Evolutionary conservation across 1,140 invertebrate genomes (phyloP).

Genomic region (Drosophila aff.): DNA sequence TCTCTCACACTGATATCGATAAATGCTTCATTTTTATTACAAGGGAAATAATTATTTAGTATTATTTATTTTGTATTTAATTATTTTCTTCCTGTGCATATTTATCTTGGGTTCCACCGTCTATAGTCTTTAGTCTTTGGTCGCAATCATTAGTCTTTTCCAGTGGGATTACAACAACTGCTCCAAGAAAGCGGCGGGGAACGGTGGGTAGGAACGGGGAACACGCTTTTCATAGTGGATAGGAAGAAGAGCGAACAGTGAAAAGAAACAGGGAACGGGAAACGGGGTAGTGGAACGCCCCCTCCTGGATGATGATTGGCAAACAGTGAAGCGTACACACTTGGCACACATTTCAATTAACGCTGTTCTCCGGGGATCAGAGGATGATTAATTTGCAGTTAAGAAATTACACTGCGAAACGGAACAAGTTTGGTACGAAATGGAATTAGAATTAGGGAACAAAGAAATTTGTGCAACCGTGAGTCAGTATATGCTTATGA

Average conservation of each 20-base stretch:
- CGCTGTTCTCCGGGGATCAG: constrained; percentile 14
- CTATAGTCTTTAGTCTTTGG: constrained; percentile 28
- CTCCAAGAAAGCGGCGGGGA: background rate
- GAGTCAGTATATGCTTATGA: too few species aligned
- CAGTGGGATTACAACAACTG: constrained; percentile 14
- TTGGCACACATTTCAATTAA: constrained; percentile 73
- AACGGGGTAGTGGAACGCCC: constrained; percentile 5
- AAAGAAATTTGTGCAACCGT: too few species aligned
- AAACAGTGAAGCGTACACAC: constrained; percentile 30
- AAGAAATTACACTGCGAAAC: background rate
- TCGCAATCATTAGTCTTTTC: constrained; percentile 62
- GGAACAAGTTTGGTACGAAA: too few species aligned
- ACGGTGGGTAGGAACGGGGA: background rate
- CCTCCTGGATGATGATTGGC: constrained; percentile 2
- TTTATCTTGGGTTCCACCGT: constrained; percentile 8
- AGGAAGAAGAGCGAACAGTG: background rate
- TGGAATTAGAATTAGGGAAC: too few species aligned
- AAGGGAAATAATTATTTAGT: too few species aligned
- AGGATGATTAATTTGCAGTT: constrained; percentile 18
- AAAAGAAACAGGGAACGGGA: background rate
- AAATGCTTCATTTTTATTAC: background rate
- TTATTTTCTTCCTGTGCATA: background rate
- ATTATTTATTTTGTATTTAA: background rate
- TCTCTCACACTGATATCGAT: background rate
- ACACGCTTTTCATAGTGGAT: background rate